Evolutionary conservation across 2,113 vertebrate genomes (phyloP).

Genomic region (Spea multiplicata): DNA sequence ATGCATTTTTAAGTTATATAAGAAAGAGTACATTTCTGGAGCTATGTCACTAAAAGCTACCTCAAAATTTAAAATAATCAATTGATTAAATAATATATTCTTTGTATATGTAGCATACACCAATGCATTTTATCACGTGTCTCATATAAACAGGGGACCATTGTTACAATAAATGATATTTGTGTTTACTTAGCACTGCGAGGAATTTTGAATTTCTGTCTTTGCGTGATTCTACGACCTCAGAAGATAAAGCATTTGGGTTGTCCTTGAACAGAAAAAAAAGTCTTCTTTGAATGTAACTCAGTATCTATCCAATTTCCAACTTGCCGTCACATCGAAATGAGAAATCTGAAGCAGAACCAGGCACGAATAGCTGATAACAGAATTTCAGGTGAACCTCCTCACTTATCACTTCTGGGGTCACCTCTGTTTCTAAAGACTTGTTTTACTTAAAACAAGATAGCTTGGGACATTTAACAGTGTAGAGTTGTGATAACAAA

Average conservation of each 20-base stretch:
- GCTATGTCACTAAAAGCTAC: too few species aligned
- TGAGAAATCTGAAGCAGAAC: constrained; percentile 73
- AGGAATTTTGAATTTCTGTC: not conserved
- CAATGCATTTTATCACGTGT: too few species aligned
- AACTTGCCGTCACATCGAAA: constrained; percentile 68
- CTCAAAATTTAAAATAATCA: too few species aligned
- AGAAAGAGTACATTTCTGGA: too few species aligned
- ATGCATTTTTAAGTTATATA: too few species aligned
- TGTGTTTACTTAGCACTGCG: not conserved
- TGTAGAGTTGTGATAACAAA: constrained; percentile 53
- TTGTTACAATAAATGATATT: not conserved
- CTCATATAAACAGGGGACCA: too few species aligned
- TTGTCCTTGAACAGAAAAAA: constrained; percentile 63
- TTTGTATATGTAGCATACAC: too few species aligned
- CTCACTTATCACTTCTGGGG: constrained; percentile 65
- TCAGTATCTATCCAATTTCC: constrained; percentile 73
- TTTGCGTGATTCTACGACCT: constrained; percentile 51
- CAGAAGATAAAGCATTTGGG: constrained; percentile 52
- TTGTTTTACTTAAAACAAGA: constrained; percentile 68
- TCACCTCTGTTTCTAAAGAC: constrained; percentile 73
- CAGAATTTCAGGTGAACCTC: constrained; percentile 65
- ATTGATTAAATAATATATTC: too few species aligned
- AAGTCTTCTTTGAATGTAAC: constrained; percentile 62
- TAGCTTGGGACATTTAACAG: constrained; percentile 59
- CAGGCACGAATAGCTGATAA: constrained; percentile 69